phyloP scores from a whole-genome alignment of 2,113 vertebrate genomes.

The Nymphicus hollandicus region DNA sequence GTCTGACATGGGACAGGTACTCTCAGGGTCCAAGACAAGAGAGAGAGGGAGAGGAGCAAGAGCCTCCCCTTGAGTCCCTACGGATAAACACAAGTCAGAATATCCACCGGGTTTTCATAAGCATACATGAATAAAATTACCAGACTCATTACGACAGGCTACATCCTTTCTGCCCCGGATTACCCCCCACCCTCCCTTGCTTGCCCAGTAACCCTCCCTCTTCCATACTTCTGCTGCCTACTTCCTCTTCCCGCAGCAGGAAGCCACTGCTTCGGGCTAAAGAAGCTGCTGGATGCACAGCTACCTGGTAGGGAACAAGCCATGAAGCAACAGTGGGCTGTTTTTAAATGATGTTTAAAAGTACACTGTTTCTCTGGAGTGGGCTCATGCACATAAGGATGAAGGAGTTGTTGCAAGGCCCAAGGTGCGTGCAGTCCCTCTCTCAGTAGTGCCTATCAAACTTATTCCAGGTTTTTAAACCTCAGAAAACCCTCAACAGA shows the following conservation, averaged over 20 bases:
- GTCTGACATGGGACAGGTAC: background rate
- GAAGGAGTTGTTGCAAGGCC: background rate
- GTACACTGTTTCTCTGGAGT: background rate
- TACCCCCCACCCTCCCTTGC: background rate
- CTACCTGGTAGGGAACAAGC: background rate
- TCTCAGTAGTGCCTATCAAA: background rate
- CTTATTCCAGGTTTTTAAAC: background rate
- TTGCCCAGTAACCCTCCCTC: background rate
- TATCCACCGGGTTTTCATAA: background rate
- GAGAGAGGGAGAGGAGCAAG: background rate
- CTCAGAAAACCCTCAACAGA: background rate
- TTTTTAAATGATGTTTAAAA: background rate
- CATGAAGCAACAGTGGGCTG: background rate
- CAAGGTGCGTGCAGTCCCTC: accelerated
- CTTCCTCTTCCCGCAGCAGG: background rate
- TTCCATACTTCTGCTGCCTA: background rate
- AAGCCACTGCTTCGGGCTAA: background rate
- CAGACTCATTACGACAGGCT: constrained; percentile 14
- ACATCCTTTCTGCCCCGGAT: background rate
- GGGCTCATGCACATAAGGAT: background rate
- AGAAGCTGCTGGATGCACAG: background rate
- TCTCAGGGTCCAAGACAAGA: background rate
- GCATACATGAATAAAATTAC: constrained; percentile 19
- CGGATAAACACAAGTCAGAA: background rate
- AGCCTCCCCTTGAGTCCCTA: background rate